Conservation (phyloP, 2,113 vertebrate species). For the Leptobrachium ailaonicum region DNA sequence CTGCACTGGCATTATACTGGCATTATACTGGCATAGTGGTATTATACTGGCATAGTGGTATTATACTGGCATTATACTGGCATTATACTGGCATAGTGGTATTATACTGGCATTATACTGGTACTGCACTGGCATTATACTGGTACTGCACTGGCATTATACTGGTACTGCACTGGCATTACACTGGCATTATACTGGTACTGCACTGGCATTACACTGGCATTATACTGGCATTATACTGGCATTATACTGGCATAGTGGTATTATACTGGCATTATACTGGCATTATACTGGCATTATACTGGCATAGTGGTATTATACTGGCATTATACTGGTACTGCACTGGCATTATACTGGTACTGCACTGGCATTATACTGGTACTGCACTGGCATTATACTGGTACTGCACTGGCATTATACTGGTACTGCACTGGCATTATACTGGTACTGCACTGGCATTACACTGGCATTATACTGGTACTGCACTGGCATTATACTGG, state of each 20-base stretch:
- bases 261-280: neutral
- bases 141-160: too few species aligned
- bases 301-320: too few species aligned
- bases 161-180: neutral
- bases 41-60: neutral
- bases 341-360: conserved; percentile 10
- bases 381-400: neutral
- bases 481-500: too few species aligned
- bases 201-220: neutral
- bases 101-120: neutral
- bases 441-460: too few species aligned
- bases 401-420: neutral
- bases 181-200: neutral
- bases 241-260: neutral
- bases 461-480: too few species aligned
- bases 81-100: neutral
- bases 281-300: too few species aligned
- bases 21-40: too few species aligned
- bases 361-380: neutral
- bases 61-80: neutral
- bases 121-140: neutral
- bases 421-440: neutral
- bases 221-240: neutral
- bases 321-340: too few species aligned
- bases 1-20: too few species aligned